These are phyloP conservation scores for Elaphurus davidianus DNA, from an alignment of 2,113 vertebrate genomes.

Conservation along the genomic window DNA sequence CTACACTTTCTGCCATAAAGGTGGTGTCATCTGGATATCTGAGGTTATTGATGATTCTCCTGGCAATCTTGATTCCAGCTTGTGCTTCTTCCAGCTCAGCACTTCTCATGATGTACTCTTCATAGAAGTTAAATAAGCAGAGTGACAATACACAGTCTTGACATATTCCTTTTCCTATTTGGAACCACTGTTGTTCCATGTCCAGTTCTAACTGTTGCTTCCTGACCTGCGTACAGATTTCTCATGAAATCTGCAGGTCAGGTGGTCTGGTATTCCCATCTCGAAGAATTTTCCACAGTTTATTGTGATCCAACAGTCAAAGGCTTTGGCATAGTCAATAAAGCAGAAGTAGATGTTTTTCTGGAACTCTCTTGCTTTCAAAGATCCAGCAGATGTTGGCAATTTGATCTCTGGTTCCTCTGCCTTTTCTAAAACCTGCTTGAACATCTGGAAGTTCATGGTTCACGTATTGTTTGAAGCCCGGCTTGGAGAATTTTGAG, in stretches of 20 bases:
- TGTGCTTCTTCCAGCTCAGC: background rate
- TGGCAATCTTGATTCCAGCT: background rate
- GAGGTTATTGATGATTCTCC: background rate
- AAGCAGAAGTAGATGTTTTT: no score
- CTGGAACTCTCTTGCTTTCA: no score
- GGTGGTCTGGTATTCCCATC: background rate
- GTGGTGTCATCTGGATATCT: background rate
- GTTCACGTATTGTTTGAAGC: background rate
- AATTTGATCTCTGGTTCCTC: background rate
- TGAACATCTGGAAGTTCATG: background rate
- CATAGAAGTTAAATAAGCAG: background rate
- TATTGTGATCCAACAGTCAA: background rate
- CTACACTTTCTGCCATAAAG: background rate
- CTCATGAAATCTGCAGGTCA: background rate
- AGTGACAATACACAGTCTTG: background rate
- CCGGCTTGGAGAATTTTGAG: background rate
- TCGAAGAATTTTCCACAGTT: background rate
- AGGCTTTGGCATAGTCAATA: background rate
- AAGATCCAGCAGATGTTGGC: background rate
- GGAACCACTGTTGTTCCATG: background rate
- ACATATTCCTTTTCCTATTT: background rate
- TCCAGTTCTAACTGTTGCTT: background rate
- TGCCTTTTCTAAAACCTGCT: background rate
- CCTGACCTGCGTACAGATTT: background rate
- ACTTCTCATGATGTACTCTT: background rate